Evolutionary conservation across 1,140 invertebrate genomes (phyloP).

Genomic region (Lutraria rhynchaena): DNA sequence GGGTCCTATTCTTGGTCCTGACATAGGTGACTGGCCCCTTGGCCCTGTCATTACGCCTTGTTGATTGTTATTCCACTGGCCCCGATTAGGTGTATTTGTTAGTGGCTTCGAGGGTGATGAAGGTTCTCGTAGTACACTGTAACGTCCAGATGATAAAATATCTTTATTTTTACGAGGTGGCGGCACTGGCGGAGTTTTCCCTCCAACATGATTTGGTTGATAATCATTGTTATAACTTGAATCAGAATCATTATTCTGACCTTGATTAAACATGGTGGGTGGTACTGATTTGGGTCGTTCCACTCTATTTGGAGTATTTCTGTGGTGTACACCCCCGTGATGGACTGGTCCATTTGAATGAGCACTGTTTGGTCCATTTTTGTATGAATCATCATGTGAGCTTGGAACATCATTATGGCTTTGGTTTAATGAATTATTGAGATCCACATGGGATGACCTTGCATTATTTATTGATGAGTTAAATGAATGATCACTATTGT

Average conservation of each 20-base stretch:
- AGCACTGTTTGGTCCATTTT: constrained; percentile 26
- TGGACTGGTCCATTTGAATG: constrained; percentile 45
- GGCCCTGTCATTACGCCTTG: neutral
- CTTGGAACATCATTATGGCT: constrained; percentile 14
- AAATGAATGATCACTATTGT: constrained; percentile 18
- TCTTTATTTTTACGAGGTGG: constrained; percentile 53
- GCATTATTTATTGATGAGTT: constrained; percentile 42
- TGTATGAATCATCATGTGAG: constrained; percentile 38
- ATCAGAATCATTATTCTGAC: constrained; percentile 34
- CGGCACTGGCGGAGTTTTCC: constrained; percentile 47
- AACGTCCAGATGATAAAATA: constrained; percentile 31
- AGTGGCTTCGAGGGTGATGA: constrained; percentile 28
- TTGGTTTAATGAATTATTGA: constrained; percentile 43
- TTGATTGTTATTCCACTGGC: constrained; percentile 15
- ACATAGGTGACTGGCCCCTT: neutral
- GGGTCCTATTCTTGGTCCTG: constrained; percentile 12
- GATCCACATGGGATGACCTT: constrained; percentile 4
- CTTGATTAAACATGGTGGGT: constrained; percentile 50
- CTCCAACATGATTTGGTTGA: constrained; percentile 28
- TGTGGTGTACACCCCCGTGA: neutral
- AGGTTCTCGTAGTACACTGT: constrained; percentile 50
- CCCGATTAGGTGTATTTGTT: neutral
- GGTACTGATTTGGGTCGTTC: constrained; percentile 58
- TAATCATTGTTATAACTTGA: constrained; percentile 32
- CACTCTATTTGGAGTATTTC: neutral